phyloP scores from a whole-genome alignment of 2,888 invertebrate species.

The Meganola albula region DNA sequence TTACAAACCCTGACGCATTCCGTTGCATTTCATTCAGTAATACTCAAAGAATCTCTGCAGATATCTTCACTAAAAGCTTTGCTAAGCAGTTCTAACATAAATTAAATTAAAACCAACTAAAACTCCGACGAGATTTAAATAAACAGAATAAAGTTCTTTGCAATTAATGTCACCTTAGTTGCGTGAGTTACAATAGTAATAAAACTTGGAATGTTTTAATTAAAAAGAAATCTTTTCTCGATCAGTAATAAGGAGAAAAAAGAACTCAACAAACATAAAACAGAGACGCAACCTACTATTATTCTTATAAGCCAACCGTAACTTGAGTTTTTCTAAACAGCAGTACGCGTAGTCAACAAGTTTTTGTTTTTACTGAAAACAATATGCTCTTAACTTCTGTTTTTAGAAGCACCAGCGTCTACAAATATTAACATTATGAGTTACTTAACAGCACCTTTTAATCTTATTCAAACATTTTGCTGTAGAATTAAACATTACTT shows the following conservation, averaged over 20 bases:
- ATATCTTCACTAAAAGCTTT: background rate
- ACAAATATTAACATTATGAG: slow-evolving; percentile 60
- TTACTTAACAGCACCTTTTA: too few relatives aligned
- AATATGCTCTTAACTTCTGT: slow-evolving; percentile 68
- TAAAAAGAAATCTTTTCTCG: too few relatives aligned
- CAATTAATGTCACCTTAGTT: too few relatives aligned
- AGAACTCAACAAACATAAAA: slow-evolving; percentile 17
- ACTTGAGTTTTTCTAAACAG: slow-evolving; percentile 25
- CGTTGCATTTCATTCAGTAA: background rate
- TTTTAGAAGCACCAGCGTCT: slow-evolving; percentile 49
- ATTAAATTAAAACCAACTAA: background rate
- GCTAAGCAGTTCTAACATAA: background rate
- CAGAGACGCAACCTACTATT: slow-evolving; percentile 18
- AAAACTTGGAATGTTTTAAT: too few relatives aligned
- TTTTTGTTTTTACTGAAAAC: slow-evolving; percentile 66
- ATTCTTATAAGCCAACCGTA: slow-evolving; percentile 23
- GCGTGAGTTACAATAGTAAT: too few relatives aligned
- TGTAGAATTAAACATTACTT: too few relatives aligned
- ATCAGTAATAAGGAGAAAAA: too few relatives aligned
- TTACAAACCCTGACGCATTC: background rate
- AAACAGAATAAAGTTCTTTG: too few relatives aligned
- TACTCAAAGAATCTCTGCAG: background rate
- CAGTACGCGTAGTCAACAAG: slow-evolving; percentile 26
- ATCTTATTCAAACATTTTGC: too few relatives aligned
- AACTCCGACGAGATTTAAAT: too few relatives aligned